These are phyloP conservation scores for Melanostoma mellinum DNA, from an alignment of 2,888 invertebrate genomes.

Conservation along the genomic window DNA sequence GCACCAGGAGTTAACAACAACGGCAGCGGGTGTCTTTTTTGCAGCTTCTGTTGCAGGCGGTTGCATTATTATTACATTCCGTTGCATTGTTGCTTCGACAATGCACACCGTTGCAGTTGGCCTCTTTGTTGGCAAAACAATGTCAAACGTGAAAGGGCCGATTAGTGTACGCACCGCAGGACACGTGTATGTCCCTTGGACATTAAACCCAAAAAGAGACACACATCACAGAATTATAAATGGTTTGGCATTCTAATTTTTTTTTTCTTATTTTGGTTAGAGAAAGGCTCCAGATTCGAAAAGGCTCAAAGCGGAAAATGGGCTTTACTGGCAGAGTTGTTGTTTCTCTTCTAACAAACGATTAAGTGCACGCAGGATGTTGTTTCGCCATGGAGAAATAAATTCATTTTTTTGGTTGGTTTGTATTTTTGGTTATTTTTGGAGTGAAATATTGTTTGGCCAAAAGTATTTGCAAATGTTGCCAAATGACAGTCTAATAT, in stretches of 20 bases:
- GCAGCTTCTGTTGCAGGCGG: constrained; percentile 68
- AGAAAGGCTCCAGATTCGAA: constrained; percentile 46
- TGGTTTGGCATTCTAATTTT: constrained; percentile 38
- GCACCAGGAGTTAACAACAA: constrained; percentile 23
- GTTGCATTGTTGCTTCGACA: constrained; percentile 47
- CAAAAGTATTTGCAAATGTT: constrained; percentile 43
- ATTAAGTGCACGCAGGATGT: constrained; percentile 70
- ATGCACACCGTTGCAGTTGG: constrained; percentile 49
- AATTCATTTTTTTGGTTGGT: constrained; percentile 11
- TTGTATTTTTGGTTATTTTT: background rate
- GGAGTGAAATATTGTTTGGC: constrained; percentile 39
- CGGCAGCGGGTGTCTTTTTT: constrained; percentile 50
- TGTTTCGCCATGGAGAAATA: constrained; percentile 23
- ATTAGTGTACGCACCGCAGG: constrained; percentile 71
- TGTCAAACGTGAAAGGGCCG: constrained; percentile 55
- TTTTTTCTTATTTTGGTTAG: constrained; percentile 10
- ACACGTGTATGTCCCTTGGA: constrained; percentile 61
- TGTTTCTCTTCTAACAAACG: constrained; percentile 50
- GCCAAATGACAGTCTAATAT: constrained; percentile 72
- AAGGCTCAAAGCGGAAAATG: constrained; percentile 36
- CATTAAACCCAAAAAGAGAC: constrained; percentile 20
- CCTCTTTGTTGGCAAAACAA: constrained; percentile 67
- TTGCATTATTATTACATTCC: constrained; percentile 59
- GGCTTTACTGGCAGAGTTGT: constrained; percentile 19
- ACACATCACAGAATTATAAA: constrained; percentile 2